These are phyloP conservation scores for Hippopotamyrus pictus DNA, from an alignment of 2,797 vertebrate genomes.

Conservation along the genomic window DNA sequence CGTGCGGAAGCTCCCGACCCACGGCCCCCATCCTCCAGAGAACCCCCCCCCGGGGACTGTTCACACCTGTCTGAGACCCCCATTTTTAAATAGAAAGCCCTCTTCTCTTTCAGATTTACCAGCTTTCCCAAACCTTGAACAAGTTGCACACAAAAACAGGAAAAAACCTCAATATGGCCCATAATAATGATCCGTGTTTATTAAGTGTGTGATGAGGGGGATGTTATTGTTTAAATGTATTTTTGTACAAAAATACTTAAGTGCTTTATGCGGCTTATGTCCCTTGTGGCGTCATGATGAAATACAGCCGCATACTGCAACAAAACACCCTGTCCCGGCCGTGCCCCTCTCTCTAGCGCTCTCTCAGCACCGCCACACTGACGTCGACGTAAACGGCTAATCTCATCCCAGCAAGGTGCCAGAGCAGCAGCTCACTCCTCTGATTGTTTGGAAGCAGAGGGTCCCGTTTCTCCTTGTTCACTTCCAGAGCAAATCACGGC, in stretches of 20 bases:
- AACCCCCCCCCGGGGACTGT: background rate
- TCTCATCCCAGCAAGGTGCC: background rate
- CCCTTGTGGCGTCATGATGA: background rate
- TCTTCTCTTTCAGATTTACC: background rate
- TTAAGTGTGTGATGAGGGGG: background rate
- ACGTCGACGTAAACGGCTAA: background rate
- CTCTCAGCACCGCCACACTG: background rate
- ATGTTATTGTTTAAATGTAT: background rate
- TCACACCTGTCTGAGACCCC: background rate
- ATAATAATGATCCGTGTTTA: background rate
- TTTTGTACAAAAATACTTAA: background rate
- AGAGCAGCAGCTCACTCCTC: background rate
- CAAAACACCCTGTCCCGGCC: background rate
- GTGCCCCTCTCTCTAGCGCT: background rate
- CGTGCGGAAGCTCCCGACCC: slow-evolving; percentile 25
- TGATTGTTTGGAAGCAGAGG: background rate
- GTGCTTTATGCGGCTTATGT: background rate
- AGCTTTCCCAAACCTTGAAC: background rate
- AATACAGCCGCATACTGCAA: background rate
- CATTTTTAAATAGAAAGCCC: background rate
- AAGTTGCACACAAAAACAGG: slow-evolving; percentile 33
- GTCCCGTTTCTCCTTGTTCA: background rate
- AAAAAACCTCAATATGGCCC: background rate
- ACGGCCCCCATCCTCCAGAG: slow-evolving; percentile 32
- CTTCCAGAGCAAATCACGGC: background rate